Conservation (phyloP, 2,113 vertebrate species). For the Forbesichthys papilliferus region DNA sequence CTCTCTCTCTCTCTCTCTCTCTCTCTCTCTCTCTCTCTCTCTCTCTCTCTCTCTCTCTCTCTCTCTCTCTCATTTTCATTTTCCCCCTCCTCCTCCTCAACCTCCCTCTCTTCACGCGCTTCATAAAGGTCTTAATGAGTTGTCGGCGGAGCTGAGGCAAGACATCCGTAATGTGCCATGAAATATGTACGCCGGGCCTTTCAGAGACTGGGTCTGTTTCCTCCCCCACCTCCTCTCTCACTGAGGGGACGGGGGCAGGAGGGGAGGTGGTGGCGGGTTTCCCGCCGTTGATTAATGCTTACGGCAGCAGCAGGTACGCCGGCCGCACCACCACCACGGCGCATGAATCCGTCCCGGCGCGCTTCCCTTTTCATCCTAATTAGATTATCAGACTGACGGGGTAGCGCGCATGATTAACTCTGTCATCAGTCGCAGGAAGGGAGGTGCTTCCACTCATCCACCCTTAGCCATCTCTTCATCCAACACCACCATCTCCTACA, state of each 20-base stretch:
- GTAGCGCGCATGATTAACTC: constrained; percentile 65
- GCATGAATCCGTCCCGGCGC: constrained; percentile 61
- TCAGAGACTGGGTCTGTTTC: constrained; percentile 54
- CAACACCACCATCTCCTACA: constrained; percentile 20
- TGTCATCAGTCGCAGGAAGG: constrained; percentile 61
- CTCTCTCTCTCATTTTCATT: neutral
- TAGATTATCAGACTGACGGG: constrained; percentile 72
- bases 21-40: neutral
- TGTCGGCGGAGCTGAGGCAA: constrained; percentile 71
- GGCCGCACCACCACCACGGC: constrained; percentile 30
- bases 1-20: no score
- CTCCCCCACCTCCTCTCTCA: neutral
- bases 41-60: neutral
- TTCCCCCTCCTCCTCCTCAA: neutral
- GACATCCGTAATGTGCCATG: constrained; percentile 74
- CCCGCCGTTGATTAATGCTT: constrained; percentile 56
- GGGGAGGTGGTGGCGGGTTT: constrained; percentile 13
- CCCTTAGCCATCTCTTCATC: constrained; percentile 21
- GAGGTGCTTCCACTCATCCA: constrained; percentile 13
- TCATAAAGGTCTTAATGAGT: constrained; percentile 73
- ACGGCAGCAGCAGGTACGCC: constrained; percentile 35
- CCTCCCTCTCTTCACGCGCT: constrained; percentile 15
- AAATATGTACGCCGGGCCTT: constrained; percentile 71
- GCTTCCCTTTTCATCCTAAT: constrained; percentile 63
- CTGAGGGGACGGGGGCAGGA: constrained; percentile 28